Conservation (phyloP, 2,888 invertebrate species). For the Torymus auratus region DNA sequence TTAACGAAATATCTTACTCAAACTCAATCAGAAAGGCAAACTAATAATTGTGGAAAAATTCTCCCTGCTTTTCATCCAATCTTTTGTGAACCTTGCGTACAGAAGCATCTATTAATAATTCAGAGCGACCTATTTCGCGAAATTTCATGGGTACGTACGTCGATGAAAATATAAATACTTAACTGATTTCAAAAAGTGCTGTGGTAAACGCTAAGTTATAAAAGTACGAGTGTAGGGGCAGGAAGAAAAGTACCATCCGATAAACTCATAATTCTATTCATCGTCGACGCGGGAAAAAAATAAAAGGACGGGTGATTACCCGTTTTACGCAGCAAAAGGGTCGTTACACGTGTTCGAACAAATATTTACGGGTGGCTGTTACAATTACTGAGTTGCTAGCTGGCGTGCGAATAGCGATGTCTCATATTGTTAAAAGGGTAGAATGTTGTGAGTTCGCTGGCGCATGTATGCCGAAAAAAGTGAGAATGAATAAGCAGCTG, state of each 20-base stretch:
- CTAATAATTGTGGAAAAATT: no score
- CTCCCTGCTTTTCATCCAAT: no score
- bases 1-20: no score
- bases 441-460: slow-evolving; percentile 12
- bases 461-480: background rate
- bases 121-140: slow-evolving; percentile 17
- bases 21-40: no score
- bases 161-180: slow-evolving; percentile 40
- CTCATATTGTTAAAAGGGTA: slow-evolving; percentile 43
- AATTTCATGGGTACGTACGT: slow-evolving; percentile 16
- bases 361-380: slow-evolving; percentile 40
- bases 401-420: slow-evolving; percentile 26
- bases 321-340: background rate
- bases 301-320: background rate
- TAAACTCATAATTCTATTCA: slow-evolving; percentile 45
- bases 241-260: slow-evolving; percentile 23
- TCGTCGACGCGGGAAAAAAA: background rate
- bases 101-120: slow-evolving; percentile 3
- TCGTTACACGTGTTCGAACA: slow-evolving; percentile 31
- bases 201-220: slow-evolving; percentile 15
- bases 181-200: slow-evolving; percentile 41
- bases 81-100: no score
- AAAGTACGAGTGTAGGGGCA: background rate
- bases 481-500: background rate
- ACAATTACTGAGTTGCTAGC: slow-evolving; percentile 40